These are phyloP conservation scores for Oenanthe oenanthe DNA, from an alignment of 2,113 vertebrate genomes.

Conservation along the genomic window DNA sequence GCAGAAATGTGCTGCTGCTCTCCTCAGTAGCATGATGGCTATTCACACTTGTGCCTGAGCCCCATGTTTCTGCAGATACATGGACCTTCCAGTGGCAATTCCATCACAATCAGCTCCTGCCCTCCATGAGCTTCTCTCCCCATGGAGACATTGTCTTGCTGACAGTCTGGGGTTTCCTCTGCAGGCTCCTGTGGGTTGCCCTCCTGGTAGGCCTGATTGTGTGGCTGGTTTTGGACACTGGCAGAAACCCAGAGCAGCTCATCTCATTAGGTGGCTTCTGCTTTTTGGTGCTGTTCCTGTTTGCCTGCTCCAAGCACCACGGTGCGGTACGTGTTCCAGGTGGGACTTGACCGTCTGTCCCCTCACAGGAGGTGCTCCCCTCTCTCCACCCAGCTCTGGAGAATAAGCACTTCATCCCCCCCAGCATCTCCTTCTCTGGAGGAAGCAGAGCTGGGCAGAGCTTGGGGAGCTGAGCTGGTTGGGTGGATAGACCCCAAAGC, in stretches of 20 bases:
- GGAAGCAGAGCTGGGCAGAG: background rate
- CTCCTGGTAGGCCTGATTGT: slow-evolving; percentile 75
- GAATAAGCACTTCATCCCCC: background rate
- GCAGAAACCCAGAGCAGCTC: slow-evolving; percentile 82
- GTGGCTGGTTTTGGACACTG: slow-evolving; percentile 86
- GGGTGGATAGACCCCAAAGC: background rate
- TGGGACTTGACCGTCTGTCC: background rate
- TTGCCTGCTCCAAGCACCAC: slow-evolving; percentile 85
- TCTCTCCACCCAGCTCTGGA: background rate
- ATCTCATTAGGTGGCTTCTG: slow-evolving; percentile 89
- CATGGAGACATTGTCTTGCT: background rate
- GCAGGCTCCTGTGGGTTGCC: slow-evolving; percentile 80
- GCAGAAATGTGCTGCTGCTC: background rate
- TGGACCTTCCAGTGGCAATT: background rate
- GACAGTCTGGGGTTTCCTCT: background rate
- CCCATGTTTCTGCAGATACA: background rate
- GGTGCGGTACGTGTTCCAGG: slow-evolving; percentile 73
- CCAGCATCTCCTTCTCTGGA: background rate
- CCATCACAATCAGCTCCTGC: background rate
- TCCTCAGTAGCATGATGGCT: background rate
- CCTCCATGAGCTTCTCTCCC: background rate
- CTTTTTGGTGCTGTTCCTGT: slow-evolving; percentile 80
- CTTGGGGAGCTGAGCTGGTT: background rate
- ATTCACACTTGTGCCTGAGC: background rate
- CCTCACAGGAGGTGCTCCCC: background rate